Evolutionary conservation across 1,140 invertebrate species (phyloP), one percentile per base, ranked within the genome.

Genomic region (Pristionchus pacificus): DNA sequence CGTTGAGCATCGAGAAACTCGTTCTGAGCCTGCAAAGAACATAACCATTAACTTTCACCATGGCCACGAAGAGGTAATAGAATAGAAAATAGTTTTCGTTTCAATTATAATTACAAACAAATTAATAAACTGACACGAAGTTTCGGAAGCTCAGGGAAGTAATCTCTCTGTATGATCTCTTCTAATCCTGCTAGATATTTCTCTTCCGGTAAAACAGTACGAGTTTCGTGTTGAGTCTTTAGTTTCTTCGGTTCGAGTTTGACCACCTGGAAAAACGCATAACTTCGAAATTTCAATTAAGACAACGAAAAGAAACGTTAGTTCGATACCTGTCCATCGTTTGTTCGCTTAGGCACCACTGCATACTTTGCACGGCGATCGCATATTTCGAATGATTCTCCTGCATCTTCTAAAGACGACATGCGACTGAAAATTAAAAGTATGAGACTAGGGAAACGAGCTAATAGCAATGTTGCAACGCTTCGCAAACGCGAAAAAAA

Each of bases 141-240:
- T 82, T 93, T 94, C 74, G 93, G 91, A 59, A 98, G 85, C 83
- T 98, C 92, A 3, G 96, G 95, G 81, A 95, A 98, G 83, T 96
- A 98, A 83, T 98, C 95, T 75, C 93, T 88, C 83, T 97, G 91
- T 77, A 98, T 97, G 55, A 98, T 97, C 83, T 92, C 91, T 38
- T 92, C 91, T 83, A 98, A 89, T 84, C 91, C 90, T 88, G 91
- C 84, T 25, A 85, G 83, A 76, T 83, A 84, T 67, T 84, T 69
- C 55, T 85, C 84, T 69, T 84, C 84, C 13, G 82, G 76, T 25
- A 85, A 57, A 32, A 85, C 77, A 49, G 75, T 75, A 14, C 77
- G 49, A 24, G 68, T 69, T 14, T 57, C 25, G 38, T 74, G 74
- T 30, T 72, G 38, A 10, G 72, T 78, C 15, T 62, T 57, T 14